Evolutionary conservation across 2,797 vertebrate genomes (phyloP), one percentile per base, ranked within the genome.

Genomic region (Tauraco hartlaubi): DNA sequence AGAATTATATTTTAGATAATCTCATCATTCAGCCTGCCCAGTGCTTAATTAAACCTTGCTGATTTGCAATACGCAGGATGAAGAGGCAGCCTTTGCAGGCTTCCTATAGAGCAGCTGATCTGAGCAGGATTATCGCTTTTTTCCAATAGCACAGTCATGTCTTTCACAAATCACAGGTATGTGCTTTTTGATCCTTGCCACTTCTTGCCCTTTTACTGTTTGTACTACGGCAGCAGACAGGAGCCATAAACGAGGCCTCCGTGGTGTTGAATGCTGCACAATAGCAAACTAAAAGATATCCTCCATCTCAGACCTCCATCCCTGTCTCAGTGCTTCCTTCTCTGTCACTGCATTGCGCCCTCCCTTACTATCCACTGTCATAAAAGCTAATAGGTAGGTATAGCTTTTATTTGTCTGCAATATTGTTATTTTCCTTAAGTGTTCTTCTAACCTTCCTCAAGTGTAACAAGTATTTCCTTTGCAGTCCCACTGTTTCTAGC

Each of bases 371-470:
- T 6, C 29, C 22, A 2, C 59, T 41, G 29, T 4, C 26, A 1
- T 37, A 68, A 46, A 51, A 37, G 77, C 74, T 91, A 88, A 68
- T 2, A 23, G 72, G 43, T 14, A 68, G n/a, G 37, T 15, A 4
- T 9, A 17, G 49, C 16, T 61, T 88, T 91, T 76, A 39, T 81
- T 86, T 41, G 69, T 10, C 73, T 35, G 68, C 91, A 73, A 41
- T 37, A 29, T 20, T 66, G 31, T 73, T 87, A 25, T 84, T 88
- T 61, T 73, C 73, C 90, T 84, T 56, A 66, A 92, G 87, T 12
- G 59, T 72, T 78, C 82, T 94, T 64, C 81, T 90, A 86, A 55
- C 76, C 66, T 84, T 66, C 85, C 78, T 66, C 91, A 62, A 95
- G 85, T 66, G 39, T 20, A 67, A 55, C 62, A 94, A 84, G 79